Evolutionary conservation across 1,140 invertebrate species (phyloP), one percentile per base, ranked within the genome.

Genomic region (Drosophila kepulauana): DNA sequence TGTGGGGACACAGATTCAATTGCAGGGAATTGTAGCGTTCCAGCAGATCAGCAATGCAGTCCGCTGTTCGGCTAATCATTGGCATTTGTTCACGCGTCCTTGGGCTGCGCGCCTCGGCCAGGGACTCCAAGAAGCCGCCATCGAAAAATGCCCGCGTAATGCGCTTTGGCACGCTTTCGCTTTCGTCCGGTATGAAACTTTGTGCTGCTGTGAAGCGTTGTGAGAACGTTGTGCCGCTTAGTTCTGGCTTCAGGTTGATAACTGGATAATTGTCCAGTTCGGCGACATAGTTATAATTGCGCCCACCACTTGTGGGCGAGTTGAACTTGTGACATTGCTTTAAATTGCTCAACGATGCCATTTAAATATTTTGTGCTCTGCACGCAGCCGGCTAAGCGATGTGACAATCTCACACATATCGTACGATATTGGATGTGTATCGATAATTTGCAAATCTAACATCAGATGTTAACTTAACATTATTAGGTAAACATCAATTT

Each of bases 41-140:
- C 8, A 93, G 63, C n/a, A 91, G 7, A 30, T 81, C 70, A 13
- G 92, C 79, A 2, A 93, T 52, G 3, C 85, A 59, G 49, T 81
- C 75, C 5, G 93, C 93, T 11, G 76, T 33, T 3, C 80, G 82
- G 16, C 91, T 88, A 20, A 94, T 79, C 35, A 91, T 64, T 0
- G 92, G 93, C 13, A 76, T 75, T 91, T 82, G 43, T 82, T 85
- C 10, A 87, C 93, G 80, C 92, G 91, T 74, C 93, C 76, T 75
- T 10, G 45, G 33, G 30, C 73, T 74, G 1, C 87, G 87, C 11
- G 92, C 92, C 56, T 94, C 94, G 28, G 93, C 90, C 61, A 95
- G 77, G 2, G 94, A 94, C 73, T 95, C 94, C 1, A 92, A 65
- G 52, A 95, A 91, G 5, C 95, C 95, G 77, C 94, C 94, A 72